A percentile compares a stretch with the other conserved stretches of the same genome.
Conservation (phyloP, 2,888 invertebrate genomes). For the Chrysolina oricalcia region DNA sequence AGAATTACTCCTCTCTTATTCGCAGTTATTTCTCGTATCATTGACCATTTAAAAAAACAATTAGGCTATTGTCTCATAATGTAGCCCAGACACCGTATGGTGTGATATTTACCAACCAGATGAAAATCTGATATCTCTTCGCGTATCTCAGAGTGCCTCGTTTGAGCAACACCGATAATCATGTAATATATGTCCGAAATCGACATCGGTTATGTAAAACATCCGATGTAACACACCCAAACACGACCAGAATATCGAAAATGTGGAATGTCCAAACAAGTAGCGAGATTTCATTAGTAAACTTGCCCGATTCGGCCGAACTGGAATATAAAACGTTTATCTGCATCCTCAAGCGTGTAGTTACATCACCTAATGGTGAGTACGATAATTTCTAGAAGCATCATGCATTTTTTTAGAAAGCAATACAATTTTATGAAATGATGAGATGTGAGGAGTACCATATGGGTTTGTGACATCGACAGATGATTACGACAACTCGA, state of each 20-base stretch:
- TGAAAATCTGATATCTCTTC: background rate
- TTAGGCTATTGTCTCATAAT: too few species aligned
- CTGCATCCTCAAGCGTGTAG: background rate
- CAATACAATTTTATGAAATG: background rate
- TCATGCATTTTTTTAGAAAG: background rate
- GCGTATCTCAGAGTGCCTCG: background rate
- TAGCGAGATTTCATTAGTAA: constrained; percentile 23
- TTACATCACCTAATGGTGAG: constrained; percentile 7
- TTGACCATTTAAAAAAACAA: too few species aligned
- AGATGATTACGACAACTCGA: background rate
- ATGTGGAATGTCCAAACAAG: constrained; percentile 29
- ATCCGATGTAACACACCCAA: constrained; percentile 22
- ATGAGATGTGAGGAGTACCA: background rate
- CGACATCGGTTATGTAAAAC: constrained; percentile 25
- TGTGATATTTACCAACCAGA: background rate
- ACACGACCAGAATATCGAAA: constrained; percentile 29
- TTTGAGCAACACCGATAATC: constrained; percentile 15
- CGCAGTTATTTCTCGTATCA: too few species aligned
- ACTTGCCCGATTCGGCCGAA: constrained; percentile 4
- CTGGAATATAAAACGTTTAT: constrained; percentile 2
- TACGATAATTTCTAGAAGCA: background rate
- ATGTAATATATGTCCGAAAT: constrained; percentile 21
- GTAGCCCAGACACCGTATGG: background rate
- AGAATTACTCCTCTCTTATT: too few species aligned
- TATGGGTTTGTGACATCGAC: background rate